A percentile compares a stretch with the other conserved stretches of the same genome.
Conservation (phyloP, 2,113 vertebrate genomes). For the Triplophysa tibetana region DNA sequence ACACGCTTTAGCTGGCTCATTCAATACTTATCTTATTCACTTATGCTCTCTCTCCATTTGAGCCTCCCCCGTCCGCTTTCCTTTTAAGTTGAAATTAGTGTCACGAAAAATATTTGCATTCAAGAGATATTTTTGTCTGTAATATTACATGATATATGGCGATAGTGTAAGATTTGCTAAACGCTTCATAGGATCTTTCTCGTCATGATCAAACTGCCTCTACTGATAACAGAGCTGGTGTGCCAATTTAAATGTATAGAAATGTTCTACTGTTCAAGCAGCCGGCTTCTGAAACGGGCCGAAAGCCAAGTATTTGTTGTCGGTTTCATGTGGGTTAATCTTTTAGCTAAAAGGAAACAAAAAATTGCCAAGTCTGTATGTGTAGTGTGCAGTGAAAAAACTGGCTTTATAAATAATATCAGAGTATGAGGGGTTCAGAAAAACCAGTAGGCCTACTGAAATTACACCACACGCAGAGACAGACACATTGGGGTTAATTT, state of each 20-base stretch:
- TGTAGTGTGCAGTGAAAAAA: neutral
- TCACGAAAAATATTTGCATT: slow-evolving; percentile 66
- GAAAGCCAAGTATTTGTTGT: slow-evolving; percentile 21
- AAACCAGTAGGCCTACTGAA: neutral
- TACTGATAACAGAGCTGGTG: neutral
- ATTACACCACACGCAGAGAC: neutral
- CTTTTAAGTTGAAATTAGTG: slow-evolving; percentile 54
- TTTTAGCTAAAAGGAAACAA: slow-evolving; percentile 10
- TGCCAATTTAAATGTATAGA: slow-evolving; percentile 5
- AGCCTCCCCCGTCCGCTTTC: slow-evolving; percentile 47
- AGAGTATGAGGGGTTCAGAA: neutral
- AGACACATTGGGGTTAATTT: neutral
- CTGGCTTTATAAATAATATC: neutral
- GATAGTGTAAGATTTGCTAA: slow-evolving; percentile 31
- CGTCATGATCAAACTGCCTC: neutral
- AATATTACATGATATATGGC: slow-evolving; percentile 67
- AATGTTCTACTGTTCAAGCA: neutral
- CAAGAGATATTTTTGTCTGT: slow-evolving; percentile 68
- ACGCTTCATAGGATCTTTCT: neutral
- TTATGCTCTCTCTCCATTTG: slow-evolving; percentile 39
- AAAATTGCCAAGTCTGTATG: neutral
- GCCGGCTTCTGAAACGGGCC: neutral
- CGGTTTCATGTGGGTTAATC: slow-evolving; percentile 9
- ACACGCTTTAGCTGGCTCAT: slow-evolving; percentile 38
- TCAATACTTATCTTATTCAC: slow-evolving; percentile 2